Evolutionary conservation across 2,797 vertebrate genomes (phyloP).

Genomic region (Protonibea diacanthus): DNA sequence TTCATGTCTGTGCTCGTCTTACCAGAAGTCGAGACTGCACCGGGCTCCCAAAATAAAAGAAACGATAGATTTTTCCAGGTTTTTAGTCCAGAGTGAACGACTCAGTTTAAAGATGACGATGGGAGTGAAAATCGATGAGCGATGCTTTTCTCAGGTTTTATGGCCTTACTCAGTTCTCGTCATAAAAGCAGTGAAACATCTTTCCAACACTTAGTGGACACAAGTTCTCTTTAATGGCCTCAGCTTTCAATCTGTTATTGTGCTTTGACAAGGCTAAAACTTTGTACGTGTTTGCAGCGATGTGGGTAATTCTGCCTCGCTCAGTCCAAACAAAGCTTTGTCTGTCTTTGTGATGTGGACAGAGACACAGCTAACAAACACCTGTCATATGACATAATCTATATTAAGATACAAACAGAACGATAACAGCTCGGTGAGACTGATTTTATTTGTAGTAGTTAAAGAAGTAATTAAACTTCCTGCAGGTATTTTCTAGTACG

Average conservation of each 20-base stretch:
- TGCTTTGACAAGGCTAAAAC: background rate
- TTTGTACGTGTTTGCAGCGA: background rate
- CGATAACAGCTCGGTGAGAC: no score
- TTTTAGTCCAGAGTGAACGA: background rate
- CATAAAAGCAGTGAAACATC: slow-evolving; percentile 8
- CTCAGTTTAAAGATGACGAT: background rate
- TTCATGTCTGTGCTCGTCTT: background rate
- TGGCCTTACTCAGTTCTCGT: background rate
- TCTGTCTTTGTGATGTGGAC: background rate
- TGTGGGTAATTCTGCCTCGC: no score
- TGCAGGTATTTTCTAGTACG: background rate
- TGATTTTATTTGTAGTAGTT: background rate
- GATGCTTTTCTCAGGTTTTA: background rate
- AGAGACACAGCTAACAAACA: background rate
- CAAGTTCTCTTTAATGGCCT: background rate
- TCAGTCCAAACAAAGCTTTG: no score
- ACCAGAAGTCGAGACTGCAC: background rate
- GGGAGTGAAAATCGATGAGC: background rate
- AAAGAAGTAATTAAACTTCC: background rate
- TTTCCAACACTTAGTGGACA: background rate
- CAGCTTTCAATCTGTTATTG: background rate
- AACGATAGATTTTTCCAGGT: background rate
- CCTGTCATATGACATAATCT: background rate
- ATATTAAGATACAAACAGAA: background rate
- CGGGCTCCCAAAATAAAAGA: background rate